phyloP scores from a whole-genome alignment of 2,113 vertebrate genomes.

The Anser cygnoides region DNA sequence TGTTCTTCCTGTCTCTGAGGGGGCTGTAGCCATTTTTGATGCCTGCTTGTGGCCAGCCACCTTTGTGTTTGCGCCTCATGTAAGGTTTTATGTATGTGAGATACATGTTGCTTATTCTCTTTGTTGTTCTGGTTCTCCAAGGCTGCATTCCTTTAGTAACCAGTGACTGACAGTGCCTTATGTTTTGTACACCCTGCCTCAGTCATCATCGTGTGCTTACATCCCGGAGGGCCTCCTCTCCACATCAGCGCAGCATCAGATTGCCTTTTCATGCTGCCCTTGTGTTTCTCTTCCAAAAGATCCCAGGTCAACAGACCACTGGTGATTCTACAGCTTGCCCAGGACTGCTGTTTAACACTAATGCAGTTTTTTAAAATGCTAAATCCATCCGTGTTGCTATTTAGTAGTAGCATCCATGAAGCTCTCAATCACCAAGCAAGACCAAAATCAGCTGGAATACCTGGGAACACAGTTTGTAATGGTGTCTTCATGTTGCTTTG shows the following conservation, averaged over 20 bases:
- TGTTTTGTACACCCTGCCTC: neutral
- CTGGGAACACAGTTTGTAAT: neutral
- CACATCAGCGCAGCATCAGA: neutral
- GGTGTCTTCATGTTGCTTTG: neutral
- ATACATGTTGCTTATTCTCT: neutral
- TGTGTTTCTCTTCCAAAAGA: neutral
- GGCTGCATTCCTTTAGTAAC: neutral
- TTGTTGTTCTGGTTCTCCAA: neutral
- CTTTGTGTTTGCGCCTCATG: neutral
- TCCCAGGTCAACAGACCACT: neutral
- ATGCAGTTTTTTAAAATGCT: neutral
- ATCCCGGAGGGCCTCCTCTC: neutral
- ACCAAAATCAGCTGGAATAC: neutral
- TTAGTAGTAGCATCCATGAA: neutral
- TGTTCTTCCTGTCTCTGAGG: neutral
- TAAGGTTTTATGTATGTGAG: neutral
- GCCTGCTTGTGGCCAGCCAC: neutral
- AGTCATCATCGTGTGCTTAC: neutral
- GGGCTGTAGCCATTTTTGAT: neutral
- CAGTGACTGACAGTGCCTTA: neutral
- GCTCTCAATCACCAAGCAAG: neutral
- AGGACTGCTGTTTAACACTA: neutral
- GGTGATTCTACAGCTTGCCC: neutral
- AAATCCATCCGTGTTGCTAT: neutral
- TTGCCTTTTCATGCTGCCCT: neutral